Conservation (phyloP, 2,888 invertebrate species). For the Corbicula japonica region DNA sequence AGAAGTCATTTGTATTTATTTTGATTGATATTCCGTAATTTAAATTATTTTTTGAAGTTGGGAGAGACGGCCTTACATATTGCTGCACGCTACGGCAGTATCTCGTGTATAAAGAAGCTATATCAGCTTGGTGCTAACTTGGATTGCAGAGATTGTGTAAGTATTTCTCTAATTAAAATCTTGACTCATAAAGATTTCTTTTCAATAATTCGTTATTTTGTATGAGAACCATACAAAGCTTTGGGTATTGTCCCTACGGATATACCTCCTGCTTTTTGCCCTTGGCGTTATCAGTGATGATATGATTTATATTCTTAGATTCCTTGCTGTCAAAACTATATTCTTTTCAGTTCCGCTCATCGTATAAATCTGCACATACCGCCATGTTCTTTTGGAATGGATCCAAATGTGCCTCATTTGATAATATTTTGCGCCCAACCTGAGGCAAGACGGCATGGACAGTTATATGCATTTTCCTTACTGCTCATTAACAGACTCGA, state of each 20-base stretch:
- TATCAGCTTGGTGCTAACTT: conserved; percentile 44
- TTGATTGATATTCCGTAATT: neutral
- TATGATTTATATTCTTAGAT: neutral
- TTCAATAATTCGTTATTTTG: too few species aligned
- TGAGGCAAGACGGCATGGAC: too few species aligned
- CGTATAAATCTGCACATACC: too few species aligned
- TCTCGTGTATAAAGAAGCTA: conserved; percentile 32
- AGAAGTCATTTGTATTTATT: neutral
- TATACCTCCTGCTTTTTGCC: neutral
- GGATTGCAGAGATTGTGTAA: conserved; percentile 54
- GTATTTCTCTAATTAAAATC: neutral
- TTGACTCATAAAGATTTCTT: neutral
- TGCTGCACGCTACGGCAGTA: conserved; percentile 35
- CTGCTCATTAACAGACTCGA: too few species aligned
- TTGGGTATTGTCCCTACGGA: neutral
- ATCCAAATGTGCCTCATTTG: too few species aligned
- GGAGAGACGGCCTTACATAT: conserved; percentile 53
- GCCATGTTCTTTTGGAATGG: too few species aligned
- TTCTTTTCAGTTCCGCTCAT: neutral
- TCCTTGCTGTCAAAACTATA: neutral
- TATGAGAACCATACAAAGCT: neutral
- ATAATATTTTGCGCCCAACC: too few species aligned
- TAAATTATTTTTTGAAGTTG: conserved; percentile 28
- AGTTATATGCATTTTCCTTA: too few species aligned
- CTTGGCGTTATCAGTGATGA: neutral